phyloP scores from a whole-genome alignment of 1,140 invertebrate genomes.

The Heliconius hermathena region DNA sequence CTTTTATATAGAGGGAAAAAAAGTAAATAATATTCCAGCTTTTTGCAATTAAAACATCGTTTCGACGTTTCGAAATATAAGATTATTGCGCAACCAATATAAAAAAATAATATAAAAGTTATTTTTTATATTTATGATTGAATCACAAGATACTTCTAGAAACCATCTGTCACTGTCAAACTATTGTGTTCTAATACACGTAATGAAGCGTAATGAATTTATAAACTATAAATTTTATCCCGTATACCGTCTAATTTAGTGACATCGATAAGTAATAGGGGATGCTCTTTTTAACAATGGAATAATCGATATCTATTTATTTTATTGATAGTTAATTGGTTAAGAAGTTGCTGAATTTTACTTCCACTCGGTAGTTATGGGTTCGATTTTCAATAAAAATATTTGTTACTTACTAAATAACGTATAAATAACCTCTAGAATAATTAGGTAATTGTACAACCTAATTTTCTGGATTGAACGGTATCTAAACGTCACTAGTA shows the following conservation, averaged over 20 bases:
- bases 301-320: conserved; percentile 8
- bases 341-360: neutral
- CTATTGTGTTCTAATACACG: neutral
- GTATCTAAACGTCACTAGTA: no score
- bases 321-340: conserved; percentile 3
- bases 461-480: no score
- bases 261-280: conserved; percentile 2
- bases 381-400: neutral
- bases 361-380: neutral
- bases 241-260: neutral
- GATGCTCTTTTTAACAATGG: neutral
- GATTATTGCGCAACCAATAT: no score
- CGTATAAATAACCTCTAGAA: neutral
- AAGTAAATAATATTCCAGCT: no score
- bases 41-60: no score
- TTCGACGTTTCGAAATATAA: no score
- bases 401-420: no score
- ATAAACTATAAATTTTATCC: conserved; percentile 2
- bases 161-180: conserved; percentile 7
- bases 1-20: no score
- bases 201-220: neutral
- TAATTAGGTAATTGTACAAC: neutral
- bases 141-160: neutral
- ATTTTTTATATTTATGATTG: no score
- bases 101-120: no score